These are phyloP conservation scores for Lordiphosa collinella DNA, from an alignment of 1,140 invertebrate species.

Conservation along the genomic window DNA sequence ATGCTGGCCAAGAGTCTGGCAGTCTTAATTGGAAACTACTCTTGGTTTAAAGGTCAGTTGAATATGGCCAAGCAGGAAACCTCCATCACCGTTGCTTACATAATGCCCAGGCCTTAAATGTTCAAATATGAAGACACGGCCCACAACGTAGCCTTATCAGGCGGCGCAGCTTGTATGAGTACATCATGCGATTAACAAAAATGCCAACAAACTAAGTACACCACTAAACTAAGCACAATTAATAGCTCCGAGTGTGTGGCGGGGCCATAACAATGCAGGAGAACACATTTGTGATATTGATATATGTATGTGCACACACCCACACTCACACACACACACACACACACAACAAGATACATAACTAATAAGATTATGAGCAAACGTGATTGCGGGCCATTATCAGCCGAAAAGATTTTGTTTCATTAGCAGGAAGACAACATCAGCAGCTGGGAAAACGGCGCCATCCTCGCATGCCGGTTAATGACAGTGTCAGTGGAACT, in stretches of 20 bases:
- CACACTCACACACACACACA: slow-evolving; percentile 21
- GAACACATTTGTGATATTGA: slow-evolving; percentile 45
- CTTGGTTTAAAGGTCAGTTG: slow-evolving; percentile 60
- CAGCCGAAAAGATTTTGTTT: slow-evolving; percentile 31
- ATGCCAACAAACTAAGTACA: slow-evolving; percentile 64
- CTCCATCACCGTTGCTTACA: slow-evolving; percentile 14
- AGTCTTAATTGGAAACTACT: slow-evolving; percentile 65
- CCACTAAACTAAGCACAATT: slow-evolving; percentile 70
- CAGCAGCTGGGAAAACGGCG: slow-evolving; percentile 8
- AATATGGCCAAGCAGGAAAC: slow-evolving; percentile 38
- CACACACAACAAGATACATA: no score
- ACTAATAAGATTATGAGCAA: slow-evolving; percentile 70
- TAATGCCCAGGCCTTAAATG: slow-evolving; percentile 42
- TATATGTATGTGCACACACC: slow-evolving; percentile 18
- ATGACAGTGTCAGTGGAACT: slow-evolving; percentile 22
- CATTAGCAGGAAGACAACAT: slow-evolving; percentile 45
- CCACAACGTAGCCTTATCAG: slow-evolving; percentile 31
- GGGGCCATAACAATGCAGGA: slow-evolving; percentile 50
- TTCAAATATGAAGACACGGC: slow-evolving; percentile 53
- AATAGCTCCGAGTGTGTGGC: slow-evolving; percentile 43
- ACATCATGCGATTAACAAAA: slow-evolving; percentile 68
- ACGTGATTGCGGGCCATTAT: slow-evolving; percentile 58
- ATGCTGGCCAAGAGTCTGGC: slow-evolving; percentile 12
- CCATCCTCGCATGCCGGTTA: slow-evolving; percentile 20
- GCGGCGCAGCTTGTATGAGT: slow-evolving; percentile 24